Conservation (phyloP, 1,140 invertebrate species). For the Drosophila rhopaloa region DNA sequence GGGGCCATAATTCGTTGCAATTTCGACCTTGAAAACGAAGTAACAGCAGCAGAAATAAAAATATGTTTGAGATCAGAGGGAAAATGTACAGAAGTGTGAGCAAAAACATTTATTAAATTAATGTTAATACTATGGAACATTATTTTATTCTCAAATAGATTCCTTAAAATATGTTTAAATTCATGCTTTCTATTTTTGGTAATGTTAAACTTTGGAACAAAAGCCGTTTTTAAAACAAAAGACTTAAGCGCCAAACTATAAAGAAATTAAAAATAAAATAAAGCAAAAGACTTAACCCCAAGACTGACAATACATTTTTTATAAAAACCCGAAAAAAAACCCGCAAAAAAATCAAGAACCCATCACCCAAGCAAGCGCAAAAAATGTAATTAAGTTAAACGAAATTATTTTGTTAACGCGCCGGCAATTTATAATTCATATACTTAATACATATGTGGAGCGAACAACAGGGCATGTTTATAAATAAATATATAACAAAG, state of each 20-base stretch:
- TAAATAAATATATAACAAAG: slow-evolving; percentile 35
- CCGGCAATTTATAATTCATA: slow-evolving; percentile 77
- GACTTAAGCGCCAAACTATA: background rate
- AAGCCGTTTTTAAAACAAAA: background rate
- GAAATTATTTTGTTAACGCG: slow-evolving; percentile 72
- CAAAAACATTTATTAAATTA: no score
- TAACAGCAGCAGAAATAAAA: slow-evolving; percentile 9
- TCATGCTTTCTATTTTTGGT: no score
- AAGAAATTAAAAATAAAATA: background rate
- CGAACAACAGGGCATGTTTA: background rate
- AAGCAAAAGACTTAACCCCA: slow-evolving; percentile 54
- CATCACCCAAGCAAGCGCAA: background rate
- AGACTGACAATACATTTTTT: slow-evolving; percentile 30
- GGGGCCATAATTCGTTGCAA: slow-evolving; percentile 50
- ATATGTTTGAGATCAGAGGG: background rate
- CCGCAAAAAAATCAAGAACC: background rate
- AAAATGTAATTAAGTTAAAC: slow-evolving; percentile 59
- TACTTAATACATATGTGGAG: slow-evolving; percentile 36
- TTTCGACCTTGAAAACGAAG: slow-evolving; percentile 69
- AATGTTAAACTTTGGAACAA: no score
- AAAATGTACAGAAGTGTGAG: no score
- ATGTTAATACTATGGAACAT: no score
- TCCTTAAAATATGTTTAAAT: no score
- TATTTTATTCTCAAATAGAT: no score
- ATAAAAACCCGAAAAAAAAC: slow-evolving; percentile 1